Evolutionary conservation across 1,140 invertebrate species (phyloP), one percentile per base, ranked within the genome.

Genomic region (Drosophila rhopaloa): DNA sequence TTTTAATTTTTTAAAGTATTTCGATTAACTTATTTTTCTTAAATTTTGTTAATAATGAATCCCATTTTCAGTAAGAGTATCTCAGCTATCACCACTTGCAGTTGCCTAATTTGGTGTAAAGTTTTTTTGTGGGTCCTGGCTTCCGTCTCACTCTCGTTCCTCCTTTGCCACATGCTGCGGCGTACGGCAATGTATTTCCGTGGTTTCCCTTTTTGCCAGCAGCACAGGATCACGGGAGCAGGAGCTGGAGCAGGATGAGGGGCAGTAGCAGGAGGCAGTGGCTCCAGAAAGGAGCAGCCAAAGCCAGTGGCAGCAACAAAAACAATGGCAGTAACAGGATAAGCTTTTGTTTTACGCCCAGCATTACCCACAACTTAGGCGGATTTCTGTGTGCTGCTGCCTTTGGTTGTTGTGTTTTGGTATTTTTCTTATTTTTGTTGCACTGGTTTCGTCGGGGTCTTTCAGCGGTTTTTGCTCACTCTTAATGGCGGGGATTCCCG

Each of bases 341-440:
- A 89, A 89, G 84, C 84, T 84, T 89, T 89, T 89, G 84, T 89
- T 89, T 89, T 89, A 89, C 84, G 84, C 84, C 80, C 80, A 77
- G 74, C 84, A 88, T 86, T 88, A 86, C 84, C 83, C 81, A 82
- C 83, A 88, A 86, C 83, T 88, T 88, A 79, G 83, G 76, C 83
- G 84, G 83, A 80, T 88, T 86, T 88, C 57, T 59, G 82, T 77
- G 60, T 65, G 62, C 37, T 46, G 63, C 40, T 51, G 63, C 55
- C 59, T 76, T 51, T 55, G 50, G 67, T 61, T 75, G 77, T 65
- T 65, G 44, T 48, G 27, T 41, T 53, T 41, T 53, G 8, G 11
- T 55, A 35, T 48, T 54, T 54, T 53, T 47, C 24, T 46, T 24
- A 11, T 61, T 44, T 44, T 67, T 66, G 48, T 58, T 65, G 55